Evolutionary conservation across 2,797 vertebrate genomes (phyloP).

Genomic region (Danionella dracula): DNA sequence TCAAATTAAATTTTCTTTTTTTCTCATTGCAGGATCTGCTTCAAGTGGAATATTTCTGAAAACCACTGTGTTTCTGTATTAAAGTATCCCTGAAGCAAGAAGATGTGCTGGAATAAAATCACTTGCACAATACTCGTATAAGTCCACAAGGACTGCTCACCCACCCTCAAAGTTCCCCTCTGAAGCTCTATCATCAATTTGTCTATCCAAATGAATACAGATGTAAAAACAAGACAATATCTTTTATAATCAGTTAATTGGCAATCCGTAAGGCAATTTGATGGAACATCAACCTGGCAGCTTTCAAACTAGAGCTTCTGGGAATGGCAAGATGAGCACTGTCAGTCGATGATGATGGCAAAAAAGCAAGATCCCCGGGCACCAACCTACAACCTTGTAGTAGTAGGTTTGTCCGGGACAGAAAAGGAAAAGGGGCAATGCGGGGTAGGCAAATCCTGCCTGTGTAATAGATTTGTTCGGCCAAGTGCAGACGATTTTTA

Average conservation of each 20-base stretch:
- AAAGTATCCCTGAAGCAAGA: conserved; percentile 48
- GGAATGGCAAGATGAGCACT: conserved; percentile 84
- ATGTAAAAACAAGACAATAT: background rate
- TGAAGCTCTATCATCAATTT: background rate
- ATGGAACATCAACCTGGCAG: conserved; percentile 44
- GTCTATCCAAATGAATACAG: conserved; percentile 20
- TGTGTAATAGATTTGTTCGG: conserved; percentile 93
- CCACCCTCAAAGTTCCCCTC: conserved; percentile 2
- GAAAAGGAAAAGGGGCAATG: conserved; percentile 98
- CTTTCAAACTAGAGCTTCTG: conserved; percentile 66
- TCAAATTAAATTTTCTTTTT: conserved; percentile 9
- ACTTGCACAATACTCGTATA: conserved; percentile 20
- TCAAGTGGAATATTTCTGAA: conserved; percentile 34
- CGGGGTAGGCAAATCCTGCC: conserved; percentile 94
- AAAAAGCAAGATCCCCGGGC: conserved; percentile 95
- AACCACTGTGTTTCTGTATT: conserved; percentile 33
- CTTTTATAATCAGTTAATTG: conserved; percentile 7
- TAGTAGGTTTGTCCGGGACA: conserved; percentile 93
- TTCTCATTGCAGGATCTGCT: conserved; percentile 57
- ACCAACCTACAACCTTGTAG: conserved; percentile 92
- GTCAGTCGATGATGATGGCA: conserved; percentile 88
- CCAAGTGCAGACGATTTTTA: conserved; percentile 93
- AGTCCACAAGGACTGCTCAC: conserved; percentile 6
- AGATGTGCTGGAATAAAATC: conserved; percentile 37
- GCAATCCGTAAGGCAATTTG: conserved; percentile 23